Evolutionary conservation across 2,113 vertebrate species (phyloP), one percentile per base, ranked within the genome.

Genomic region (Myodes glareolus): DNA sequence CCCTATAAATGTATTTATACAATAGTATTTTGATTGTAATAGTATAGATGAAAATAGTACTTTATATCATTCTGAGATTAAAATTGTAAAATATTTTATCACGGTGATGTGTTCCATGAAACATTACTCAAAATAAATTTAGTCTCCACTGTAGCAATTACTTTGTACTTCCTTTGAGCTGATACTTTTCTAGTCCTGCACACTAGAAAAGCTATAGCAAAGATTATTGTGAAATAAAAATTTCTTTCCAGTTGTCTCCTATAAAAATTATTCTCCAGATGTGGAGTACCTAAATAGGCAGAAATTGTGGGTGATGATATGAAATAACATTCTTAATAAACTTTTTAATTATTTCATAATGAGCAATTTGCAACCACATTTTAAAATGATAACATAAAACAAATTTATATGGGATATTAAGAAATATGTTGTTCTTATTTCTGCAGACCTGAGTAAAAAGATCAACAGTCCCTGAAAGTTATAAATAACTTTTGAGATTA

Each of bases 51-150:
- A 42, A 63, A 82, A 61, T n/a, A 61, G 14, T 85, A n/a, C 2
- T 67, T 75, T 96, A 65, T 65, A 21, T 85, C n/a, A 86, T 52
- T 58, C 75, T 68, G 4, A 92, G 36, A 91, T 52, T 39, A 50
- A 70, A 94, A 58, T 29, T 94, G 27, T 42, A 47, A 93, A 93
- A 84, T 47, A 68, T 63, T 91, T 93, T 97, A 92, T 78, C 93
- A 50, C 1, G n/a, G 76, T 84, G 47, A 80, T 29, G n/a, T 68
- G 3, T 39, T 84, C 25, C 67, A 19, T 91, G 36, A 84, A 88
- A 95, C 7, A 63, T 19, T 58, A 29, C 61, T 72, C 76, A 91
- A 87, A 77, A 73, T 88, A 85, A 16, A 89, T 80, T 72, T 96
- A 76, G 2, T 73, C 14, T 58, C 90, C 33, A 61, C 84, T 52